Conservation (phyloP, 2,888 invertebrate species). For the Nipponacmea schrenckii region DNA sequence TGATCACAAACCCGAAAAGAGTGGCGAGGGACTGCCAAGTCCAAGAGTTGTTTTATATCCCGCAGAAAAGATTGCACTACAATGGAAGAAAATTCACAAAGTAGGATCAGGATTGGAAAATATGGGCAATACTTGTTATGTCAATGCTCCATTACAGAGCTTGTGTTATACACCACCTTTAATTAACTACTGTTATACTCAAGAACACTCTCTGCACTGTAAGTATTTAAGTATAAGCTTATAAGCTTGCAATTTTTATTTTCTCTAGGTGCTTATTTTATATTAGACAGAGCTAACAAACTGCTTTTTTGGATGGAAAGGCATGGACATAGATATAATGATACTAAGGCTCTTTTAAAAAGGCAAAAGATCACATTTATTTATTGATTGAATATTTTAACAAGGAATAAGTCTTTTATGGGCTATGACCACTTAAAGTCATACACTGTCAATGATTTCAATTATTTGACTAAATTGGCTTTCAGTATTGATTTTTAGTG, state of each 20-base stretch:
- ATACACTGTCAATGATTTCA: too few relatives aligned
- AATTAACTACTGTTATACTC: slow-evolving; percentile 65
- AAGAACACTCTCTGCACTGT: slow-evolving; percentile 59
- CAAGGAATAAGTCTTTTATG: too few relatives aligned
- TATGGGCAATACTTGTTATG: slow-evolving; percentile 96
- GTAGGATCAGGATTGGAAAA: slow-evolving; percentile 90
- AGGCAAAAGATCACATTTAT: too few relatives aligned
- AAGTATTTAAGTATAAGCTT: too few relatives aligned
- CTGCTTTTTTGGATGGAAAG: neutral
- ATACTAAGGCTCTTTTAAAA: neutral
- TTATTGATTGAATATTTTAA: too few relatives aligned
- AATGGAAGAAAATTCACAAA: slow-evolving; percentile 74
- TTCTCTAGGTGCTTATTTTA: too few relatives aligned
- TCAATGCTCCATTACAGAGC: slow-evolving; percentile 90
- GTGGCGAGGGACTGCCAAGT: slow-evolving; percentile 73
- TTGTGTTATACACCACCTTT: slow-evolving; percentile 69
- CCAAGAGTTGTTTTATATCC: slow-evolving; percentile 85
- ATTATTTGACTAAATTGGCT: too few relatives aligned
- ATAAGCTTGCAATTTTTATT: neutral
- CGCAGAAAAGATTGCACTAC: slow-evolving; percentile 82
- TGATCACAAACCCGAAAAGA: slow-evolving; percentile 30
- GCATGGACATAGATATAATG: slow-evolving; percentile 29
- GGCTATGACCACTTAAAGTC: too few relatives aligned
- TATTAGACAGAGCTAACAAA: neutral
- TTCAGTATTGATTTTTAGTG: too few relatives aligned